Base-by-base conservation (phyloP, 2,888 invertebrate genomes). In the Machimus atricapillus region DNA sequence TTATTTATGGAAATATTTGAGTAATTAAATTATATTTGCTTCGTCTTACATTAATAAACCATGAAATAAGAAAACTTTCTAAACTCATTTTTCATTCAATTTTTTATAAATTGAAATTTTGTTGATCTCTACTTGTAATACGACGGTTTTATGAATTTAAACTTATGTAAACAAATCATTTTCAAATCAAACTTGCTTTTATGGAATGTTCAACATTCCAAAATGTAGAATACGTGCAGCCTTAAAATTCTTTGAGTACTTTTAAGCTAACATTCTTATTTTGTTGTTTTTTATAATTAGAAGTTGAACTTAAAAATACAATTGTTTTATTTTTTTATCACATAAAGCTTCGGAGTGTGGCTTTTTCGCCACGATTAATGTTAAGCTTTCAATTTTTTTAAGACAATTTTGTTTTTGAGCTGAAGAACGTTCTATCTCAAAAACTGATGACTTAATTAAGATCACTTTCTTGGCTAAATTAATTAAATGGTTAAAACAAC, bases 11-110 rank as follows among this genome's bases (percentile, higher is more conserved):
- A 46, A 37, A 37, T 37, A 76, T 76, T 85, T 27, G 85, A 85
- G 43, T 85, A 85, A 85, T 85, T 85, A 85, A 85, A 85, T 85
- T 85, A 85, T 85, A 85, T 83, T 79, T 82, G 85, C 85, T 85
- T 85, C 58, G 46, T 46, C 85, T 74, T 85, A 85, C 56, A 85
- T 74, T 74, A 85, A 58, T 34, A 85, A 85, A 85, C n/a, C 46
- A 74, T 85, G 43, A 85, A 31, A 46, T 85, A 85, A 85, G 85
- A 85, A 74, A 85, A 85, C 43, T 85, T 85, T 85, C 43, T 74
- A 74, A 85, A 85, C 19, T 74, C 27, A 83, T 66, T 40, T 66
- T 83, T 83, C 31, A 31, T 82, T 82, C 14, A 19, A 23, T 46
- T 46, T 46, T 40, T 46, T 46, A 16, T 46, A 46, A 46, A 46